A percentile compares a stretch with the other conserved stretches of the same genome.
Conservation (phyloP, 2,113 vertebrate genomes). For the Oncorhynchus keta region DNA sequence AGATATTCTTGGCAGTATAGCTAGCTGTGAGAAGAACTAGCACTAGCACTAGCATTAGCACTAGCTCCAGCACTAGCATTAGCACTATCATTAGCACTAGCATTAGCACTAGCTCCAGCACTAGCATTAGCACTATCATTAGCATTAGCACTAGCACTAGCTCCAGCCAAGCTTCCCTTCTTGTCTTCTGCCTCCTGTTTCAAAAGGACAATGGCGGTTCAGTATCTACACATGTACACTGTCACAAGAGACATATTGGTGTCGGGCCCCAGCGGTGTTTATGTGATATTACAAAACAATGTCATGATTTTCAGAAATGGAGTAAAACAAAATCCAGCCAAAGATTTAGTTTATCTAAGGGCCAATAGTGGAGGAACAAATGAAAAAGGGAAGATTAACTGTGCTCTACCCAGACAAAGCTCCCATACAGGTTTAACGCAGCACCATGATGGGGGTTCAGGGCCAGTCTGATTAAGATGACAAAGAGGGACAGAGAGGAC, state of each 20-base stretch:
- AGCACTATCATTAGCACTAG: background rate
- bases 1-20: background rate
- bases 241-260: conserved; percentile 27
- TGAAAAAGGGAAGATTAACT: conserved; percentile 31
- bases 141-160: background rate
- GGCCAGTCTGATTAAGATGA: background rate
- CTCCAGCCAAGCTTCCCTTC: background rate
- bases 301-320: conserved; percentile 43
- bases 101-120: no score
- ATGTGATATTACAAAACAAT: conserved; percentile 30
- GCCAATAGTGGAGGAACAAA: background rate
- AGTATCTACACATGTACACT: background rate
- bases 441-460: background rate
- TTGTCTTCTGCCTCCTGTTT: background rate
- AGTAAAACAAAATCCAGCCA: background rate
- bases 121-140: no score
- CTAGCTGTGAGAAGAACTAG: background rate
- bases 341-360: background rate
- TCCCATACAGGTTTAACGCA: background rate
- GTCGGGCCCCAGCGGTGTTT: conserved; percentile 21
- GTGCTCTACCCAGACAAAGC: background rate
- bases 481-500: background rate
- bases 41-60: background rate
- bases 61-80: no score
- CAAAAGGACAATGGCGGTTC: background rate